A percentile compares a stretch with the other conserved stretches of the same genome.
phyloP scores from a whole-genome alignment of 1,140 invertebrate genomes.

The Meloidogyne chitwoodi region DNA sequence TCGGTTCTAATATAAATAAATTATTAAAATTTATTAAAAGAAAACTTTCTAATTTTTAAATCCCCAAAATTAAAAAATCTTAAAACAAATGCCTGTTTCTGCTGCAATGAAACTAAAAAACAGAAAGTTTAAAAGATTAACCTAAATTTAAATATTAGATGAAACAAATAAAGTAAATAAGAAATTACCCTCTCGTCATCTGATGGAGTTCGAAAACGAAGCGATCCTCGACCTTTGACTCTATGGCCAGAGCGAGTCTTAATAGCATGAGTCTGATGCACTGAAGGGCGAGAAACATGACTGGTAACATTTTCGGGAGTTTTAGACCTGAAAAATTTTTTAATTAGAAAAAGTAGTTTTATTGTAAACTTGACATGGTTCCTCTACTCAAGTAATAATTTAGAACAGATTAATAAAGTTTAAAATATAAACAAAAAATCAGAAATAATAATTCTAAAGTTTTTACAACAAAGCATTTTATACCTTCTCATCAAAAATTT shows the following conservation, averaged over 20 bases:
- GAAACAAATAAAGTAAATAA: neutral
- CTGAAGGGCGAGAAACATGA: neutral
- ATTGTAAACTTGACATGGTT: too few species aligned
- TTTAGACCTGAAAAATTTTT: conserved; percentile 1
- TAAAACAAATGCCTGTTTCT: neutral
- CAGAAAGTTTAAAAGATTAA: neutral
- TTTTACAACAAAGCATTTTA: neutral
- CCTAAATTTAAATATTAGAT: neutral
- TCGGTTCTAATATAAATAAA: neutral
- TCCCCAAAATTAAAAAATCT: neutral
- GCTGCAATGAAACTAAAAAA: neutral
- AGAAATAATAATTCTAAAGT: too few species aligned
- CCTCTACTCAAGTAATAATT: too few species aligned
- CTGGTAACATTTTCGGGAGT: neutral
- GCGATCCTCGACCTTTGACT: conserved; percentile 26
- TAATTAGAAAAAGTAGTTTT: neutral
- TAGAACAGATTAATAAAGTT: too few species aligned
- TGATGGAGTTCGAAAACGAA: conserved; percentile 23
- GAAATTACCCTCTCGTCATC: neutral
- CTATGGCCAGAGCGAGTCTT: neutral
- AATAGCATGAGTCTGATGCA: neutral
- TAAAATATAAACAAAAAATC: too few species aligned
- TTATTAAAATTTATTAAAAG: neutral
- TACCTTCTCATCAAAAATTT: conserved; percentile 25
- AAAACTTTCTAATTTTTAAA: neutral